Percentiles rank a stretch among this genome's conserved stretches.
These are phyloP conservation scores for Alethe diademata DNA, from an alignment of 2,113 vertebrate genomes.

Conservation along the genomic window DNA sequence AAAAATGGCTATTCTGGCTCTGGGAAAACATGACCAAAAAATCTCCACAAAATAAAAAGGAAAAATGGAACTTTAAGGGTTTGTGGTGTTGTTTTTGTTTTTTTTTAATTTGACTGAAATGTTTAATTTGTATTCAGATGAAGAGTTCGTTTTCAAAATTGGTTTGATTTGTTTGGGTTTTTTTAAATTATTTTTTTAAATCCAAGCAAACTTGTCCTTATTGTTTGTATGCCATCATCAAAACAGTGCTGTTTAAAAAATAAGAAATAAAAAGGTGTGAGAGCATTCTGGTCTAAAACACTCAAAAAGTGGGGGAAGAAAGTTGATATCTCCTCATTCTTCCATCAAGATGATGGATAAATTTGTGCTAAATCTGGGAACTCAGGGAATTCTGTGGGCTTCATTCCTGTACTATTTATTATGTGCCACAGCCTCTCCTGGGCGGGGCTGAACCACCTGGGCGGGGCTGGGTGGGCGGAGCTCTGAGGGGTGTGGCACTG, in stretches of 20 bases:
- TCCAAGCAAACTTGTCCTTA: background rate
- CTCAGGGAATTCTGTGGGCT: too few species aligned
- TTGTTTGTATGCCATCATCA: background rate
- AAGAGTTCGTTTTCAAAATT: background rate
- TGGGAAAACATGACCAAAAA: background rate
- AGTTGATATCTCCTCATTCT: rapidly evolving
- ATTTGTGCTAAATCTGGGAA: too few species aligned
- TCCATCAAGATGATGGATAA: rapidly evolving
- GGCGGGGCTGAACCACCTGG: rapidly evolving
- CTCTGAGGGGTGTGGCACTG: background rate
- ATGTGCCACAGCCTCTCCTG: too few species aligned
- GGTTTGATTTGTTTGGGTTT: rapidly evolving
- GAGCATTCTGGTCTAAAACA: rapidly evolving
- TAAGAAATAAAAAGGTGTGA: background rate
- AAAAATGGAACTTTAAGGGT: background rate
- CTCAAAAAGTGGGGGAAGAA: rapidly evolving
- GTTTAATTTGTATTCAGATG: background rate
- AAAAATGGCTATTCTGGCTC: background rate
- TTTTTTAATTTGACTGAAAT: background rate
- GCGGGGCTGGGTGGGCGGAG: background rate
- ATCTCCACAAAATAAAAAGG: background rate
- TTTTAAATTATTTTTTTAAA: rapidly evolving
- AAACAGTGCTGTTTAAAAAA: background rate
- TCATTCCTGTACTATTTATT: rapidly evolving
- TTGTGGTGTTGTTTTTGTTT: background rate